phyloP scores from a whole-genome alignment of 2,113 vertebrate species.

The Aramus guarauna region DNA sequence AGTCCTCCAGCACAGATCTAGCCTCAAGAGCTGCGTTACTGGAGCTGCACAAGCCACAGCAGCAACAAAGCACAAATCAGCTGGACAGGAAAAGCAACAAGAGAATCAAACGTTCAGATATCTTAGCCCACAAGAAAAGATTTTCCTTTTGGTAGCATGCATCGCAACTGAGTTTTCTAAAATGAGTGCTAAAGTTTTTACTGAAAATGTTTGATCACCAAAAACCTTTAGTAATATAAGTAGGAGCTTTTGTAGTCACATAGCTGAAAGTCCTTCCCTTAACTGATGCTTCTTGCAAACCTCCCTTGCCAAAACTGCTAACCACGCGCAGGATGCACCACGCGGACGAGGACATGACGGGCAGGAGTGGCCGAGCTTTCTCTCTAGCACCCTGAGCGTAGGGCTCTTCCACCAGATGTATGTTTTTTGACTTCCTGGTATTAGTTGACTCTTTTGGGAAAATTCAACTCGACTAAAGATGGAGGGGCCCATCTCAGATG shows the following conservation, averaged over 20 bases:
- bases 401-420: not conserved
- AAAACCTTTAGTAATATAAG: slow-evolving; percentile 49
- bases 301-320: not conserved
- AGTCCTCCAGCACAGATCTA: not conserved
- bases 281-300: slow-evolving; percentile 27
- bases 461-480: not conserved
- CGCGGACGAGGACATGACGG: not conserved
- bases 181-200: slow-evolving; percentile 48
- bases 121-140: not conserved
- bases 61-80: slow-evolving; percentile 1
- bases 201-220: slow-evolving; percentile 32
- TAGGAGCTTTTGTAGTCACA: slow-evolving; percentile 59
- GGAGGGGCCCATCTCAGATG: not conserved
- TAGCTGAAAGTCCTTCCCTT: slow-evolving; percentile 37
- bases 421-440: not conserved
- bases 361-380: not conserved
- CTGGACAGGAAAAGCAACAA: not conserved
- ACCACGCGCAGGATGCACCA: not conserved
- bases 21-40: not conserved
- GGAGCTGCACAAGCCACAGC: not conserved
- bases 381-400: not conserved
- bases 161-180: slow-evolving; percentile 55
- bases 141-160: not conserved
- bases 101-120: not conserved
- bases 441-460: not conserved